Percentiles rank a stretch among this genome's conserved stretches.
Conservation (phyloP, 1,140 invertebrate genomes). For the Tribolium madens region DNA sequence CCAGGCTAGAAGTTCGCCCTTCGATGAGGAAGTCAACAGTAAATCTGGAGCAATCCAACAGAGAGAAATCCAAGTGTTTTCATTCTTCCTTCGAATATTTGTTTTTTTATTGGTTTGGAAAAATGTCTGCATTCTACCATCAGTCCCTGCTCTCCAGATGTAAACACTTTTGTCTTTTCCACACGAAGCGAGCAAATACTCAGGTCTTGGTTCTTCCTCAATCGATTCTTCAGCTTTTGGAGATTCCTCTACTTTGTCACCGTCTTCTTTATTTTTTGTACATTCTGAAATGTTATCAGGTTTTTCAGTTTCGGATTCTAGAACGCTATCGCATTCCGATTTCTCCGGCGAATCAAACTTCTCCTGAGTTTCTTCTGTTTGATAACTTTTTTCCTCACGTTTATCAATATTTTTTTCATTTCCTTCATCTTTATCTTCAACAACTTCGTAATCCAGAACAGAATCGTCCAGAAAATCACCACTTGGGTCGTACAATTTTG, state of each 20-base stretch:
- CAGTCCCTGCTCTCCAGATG: slow-evolving; percentile 71
- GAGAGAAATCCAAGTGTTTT: slow-evolving; percentile 67
- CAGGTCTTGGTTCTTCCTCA: slow-evolving; percentile 59
- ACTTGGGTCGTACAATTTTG: slow-evolving; percentile 22
- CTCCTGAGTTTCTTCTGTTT: not conserved
- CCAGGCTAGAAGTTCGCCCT: slow-evolving; percentile 71
- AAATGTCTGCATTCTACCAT: slow-evolving; percentile 68
- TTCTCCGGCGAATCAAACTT: not conserved
- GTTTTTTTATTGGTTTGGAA: slow-evolving; percentile 57
- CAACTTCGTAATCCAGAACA: not conserved
- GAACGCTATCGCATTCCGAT: not conserved
- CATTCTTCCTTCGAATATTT: slow-evolving; percentile 47
- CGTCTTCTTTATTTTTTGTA: not conserved
- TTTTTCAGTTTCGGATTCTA: not conserved
- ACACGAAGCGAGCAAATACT: slow-evolving; percentile 70
- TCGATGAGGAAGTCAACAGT: slow-evolving; percentile 67
- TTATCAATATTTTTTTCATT: not conserved
- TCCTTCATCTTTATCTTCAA: not conserved
- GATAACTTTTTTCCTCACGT: not conserved
- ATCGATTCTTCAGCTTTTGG: not conserved
- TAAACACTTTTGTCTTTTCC: slow-evolving; percentile 67
- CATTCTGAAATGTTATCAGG: not conserved
- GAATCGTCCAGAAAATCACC: slow-evolving; percentile 25
- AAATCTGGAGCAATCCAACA: slow-evolving; percentile 69
- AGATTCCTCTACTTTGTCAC: not conserved